Base-by-base conservation (phyloP, 2,113 vertebrate species). In the Phrynosoma blainvillii region DNA sequence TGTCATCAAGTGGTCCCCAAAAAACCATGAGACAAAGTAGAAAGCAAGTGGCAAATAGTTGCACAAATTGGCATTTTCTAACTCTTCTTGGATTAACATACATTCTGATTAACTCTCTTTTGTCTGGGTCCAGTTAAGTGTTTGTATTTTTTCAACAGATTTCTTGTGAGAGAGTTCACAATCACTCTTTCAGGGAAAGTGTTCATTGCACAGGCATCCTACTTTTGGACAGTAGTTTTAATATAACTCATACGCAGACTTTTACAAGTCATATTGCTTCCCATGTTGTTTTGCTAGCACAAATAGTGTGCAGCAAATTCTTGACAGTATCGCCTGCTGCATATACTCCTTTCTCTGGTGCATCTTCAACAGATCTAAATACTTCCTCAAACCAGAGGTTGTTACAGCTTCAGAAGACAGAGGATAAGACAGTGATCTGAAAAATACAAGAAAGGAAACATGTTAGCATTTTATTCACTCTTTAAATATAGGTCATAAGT, bases 21-120 rank as follows among this genome's bases (percentile, higher is more conserved):
- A 96, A 97, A 82, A 98, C 83, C 97, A 98, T 98, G 90, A 98
- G 87, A 68, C 95, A 98, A 78, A 98, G 80, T 87, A 98, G 75
- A 88, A 98, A 97, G 93, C 97, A 97, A 47, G 96, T 97, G 32
- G 96, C 97, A 94, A 97, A 91, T 76, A 99, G 84, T 70, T 96
- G 98, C 81, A 98, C 81, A 89, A 97, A 97, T 91, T 98, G 97
- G 86, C 96, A 96, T 97, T 97, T 99, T 91, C 89, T 97, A 47
- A 98, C 96, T 92, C 96, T 97, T 80, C 98, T 97, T 82, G 96
- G 93, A 93, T 96, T 97, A 84, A 97, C 76, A 90, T 98, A 97
- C 98, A 98, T 98, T 95, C 95, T 98, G 97, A 95, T 91, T 85
- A 87, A 88, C 92, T 96, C 91, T 89, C 89, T 65, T 86, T 91